A percentile compares a stretch with the other conserved stretches of the same genome.
Evolutionary conservation across 2,113 vertebrate species (phyloP).

Genomic region (Oryzias javanicus): DNA sequence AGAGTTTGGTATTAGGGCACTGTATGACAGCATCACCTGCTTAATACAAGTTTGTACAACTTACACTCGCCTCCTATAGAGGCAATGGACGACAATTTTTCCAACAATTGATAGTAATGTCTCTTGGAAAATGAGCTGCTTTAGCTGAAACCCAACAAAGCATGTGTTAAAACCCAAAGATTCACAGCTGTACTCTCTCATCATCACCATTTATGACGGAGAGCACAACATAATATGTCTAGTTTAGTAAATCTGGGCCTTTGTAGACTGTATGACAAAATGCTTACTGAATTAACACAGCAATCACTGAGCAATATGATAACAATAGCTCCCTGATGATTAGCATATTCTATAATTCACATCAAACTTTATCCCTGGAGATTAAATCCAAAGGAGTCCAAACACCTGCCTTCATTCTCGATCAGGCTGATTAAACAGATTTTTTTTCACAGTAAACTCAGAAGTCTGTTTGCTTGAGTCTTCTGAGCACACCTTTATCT

Average conservation of each 20-base stretch:
- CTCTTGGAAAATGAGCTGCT: not conserved
- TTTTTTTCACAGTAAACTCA: conserved; percentile 8
- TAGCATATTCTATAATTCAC: conserved; percentile 16
- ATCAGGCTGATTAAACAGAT: conserved; percentile 15
- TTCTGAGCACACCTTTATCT: not conserved
- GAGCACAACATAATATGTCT: not conserved
- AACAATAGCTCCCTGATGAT: conserved; percentile 1
- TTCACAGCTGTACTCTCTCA: not conserved
- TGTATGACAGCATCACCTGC: too few species aligned
- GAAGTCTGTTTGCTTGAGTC: not conserved
- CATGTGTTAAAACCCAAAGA: not conserved
- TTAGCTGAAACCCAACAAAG: not conserved
- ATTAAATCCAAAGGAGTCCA: conserved; percentile 23
- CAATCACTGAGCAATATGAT: conserved; percentile 6
- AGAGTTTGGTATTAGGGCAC: too few species aligned
- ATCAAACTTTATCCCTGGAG: conserved; percentile 11
- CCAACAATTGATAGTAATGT: not conserved
- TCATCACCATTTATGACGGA: not conserved
- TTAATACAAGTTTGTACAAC: too few species aligned
- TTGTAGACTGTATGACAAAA: not conserved
- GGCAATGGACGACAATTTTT: not conserved
- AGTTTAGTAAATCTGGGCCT: not conserved
- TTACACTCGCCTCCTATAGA: too few species aligned
- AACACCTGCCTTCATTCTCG: conserved; percentile 7
- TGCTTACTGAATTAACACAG: not conserved